A percentile compares a stretch with the other conserved stretches of the same genome.
Conservation (phyloP, 2,797 vertebrate species). For the Sciaenops ocellatus region DNA sequence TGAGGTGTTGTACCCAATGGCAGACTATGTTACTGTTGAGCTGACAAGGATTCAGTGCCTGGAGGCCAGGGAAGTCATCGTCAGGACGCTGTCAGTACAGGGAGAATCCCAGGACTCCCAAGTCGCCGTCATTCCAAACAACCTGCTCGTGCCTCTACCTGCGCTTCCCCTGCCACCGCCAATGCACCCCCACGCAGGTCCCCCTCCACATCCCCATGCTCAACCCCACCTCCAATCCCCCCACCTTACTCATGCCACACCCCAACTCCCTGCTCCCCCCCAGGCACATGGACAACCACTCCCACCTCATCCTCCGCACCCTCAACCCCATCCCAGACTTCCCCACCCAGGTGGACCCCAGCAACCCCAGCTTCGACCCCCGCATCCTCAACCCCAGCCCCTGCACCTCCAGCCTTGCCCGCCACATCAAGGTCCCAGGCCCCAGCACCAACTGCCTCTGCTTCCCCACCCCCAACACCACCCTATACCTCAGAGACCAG, state of each 20-base stretch:
- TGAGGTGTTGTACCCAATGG: constrained; percentile 92
- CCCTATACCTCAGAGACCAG: constrained; percentile 92
- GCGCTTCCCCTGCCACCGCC: constrained; percentile 78
- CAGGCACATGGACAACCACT: constrained; percentile 72
- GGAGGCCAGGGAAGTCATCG: constrained; percentile 91
- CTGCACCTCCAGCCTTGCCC: constrained; percentile 76
- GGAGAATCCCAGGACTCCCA: constrained; percentile 95
- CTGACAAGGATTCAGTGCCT: constrained; percentile 89
- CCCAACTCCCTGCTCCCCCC: constrained; percentile 67
- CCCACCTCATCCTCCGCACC: constrained; percentile 75
- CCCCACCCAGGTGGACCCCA: constrained; percentile 63
- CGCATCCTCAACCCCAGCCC: constrained; percentile 71
- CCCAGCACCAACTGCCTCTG: constrained; percentile 86
- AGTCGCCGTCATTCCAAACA: constrained; percentile 88
- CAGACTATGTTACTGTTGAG: constrained; percentile 89
- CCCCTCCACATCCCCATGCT: constrained; percentile 68
- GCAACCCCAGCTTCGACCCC: constrained; percentile 67
- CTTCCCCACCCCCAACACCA: constrained; percentile 83
- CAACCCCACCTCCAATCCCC: constrained; percentile 76
- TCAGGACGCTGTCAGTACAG: constrained; percentile 93
- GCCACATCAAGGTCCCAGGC: constrained; percentile 82
- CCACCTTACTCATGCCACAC: constrained; percentile 71
- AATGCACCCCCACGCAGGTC: constrained; percentile 73
- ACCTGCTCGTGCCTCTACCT: constrained; percentile 94
- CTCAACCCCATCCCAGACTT: constrained; percentile 78